A percentile compares a stretch with the other conserved stretches of the same genome.
phyloP scores from a whole-genome alignment of 2,113 vertebrate genomes.

The Rhabdornis inornatus region DNA sequence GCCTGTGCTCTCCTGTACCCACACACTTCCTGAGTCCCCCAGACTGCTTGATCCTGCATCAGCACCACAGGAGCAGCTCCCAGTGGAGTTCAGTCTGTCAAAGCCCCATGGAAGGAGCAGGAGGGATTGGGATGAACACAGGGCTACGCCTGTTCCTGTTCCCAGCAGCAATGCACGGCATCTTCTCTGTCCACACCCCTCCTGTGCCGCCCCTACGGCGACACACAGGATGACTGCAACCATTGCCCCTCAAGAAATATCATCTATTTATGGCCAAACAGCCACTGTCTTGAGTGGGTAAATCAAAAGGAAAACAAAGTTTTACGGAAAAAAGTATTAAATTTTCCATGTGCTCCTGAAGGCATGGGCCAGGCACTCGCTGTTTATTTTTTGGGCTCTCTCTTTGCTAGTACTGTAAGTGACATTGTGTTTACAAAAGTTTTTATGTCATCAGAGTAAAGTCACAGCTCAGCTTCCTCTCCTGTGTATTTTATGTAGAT shows the following conservation, averaged over 20 bases:
- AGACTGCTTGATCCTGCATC: neutral
- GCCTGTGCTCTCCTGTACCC: accelerated
- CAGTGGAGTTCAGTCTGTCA: no score
- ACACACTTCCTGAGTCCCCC: accelerated
- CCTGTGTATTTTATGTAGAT: slow-evolving; percentile 74
- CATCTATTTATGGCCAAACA: slow-evolving; percentile 69
- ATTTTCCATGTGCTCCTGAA: slow-evolving; percentile 67
- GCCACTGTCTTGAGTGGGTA: slow-evolving; percentile 35
- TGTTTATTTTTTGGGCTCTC: slow-evolving; percentile 54
- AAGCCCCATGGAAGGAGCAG: neutral
- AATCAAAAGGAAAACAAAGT: slow-evolving; percentile 68
- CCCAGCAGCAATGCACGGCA: neutral
- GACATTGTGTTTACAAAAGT: slow-evolving; percentile 78
- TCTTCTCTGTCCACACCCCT: neutral
- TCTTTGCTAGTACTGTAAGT: slow-evolving; percentile 56
- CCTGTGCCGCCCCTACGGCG: accelerated
- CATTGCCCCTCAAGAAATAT: slow-evolving; percentile 15
- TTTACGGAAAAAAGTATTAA: slow-evolving; percentile 75
- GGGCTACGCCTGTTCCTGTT: neutral
- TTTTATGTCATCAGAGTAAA: slow-evolving; percentile 78
- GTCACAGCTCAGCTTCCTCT: slow-evolving; percentile 76
- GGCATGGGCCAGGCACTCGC: slow-evolving; percentile 31
- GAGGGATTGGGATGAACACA: accelerated
- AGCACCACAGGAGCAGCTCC: neutral
- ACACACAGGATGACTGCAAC: neutral